These are phyloP conservation scores for Imbricaverruca yamaguchii DNA, from an alignment of 2,888 invertebrate species.

Conservation along the genomic window DNA sequence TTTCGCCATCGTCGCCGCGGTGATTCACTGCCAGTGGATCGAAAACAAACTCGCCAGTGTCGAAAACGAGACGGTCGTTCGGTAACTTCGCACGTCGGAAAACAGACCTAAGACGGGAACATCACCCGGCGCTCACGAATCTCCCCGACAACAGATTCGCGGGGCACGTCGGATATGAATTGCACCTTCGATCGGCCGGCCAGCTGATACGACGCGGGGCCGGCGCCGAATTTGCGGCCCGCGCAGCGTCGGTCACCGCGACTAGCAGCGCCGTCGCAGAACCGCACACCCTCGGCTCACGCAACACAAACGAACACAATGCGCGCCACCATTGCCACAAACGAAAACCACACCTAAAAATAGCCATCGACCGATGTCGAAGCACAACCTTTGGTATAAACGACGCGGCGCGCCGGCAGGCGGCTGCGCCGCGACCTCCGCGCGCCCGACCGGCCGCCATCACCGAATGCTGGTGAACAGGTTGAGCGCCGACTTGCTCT, in stretches of 20 bases:
- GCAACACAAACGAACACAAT: constrained; percentile 23
- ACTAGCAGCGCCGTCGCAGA: constrained; percentile 4
- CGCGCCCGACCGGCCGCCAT: not conserved
- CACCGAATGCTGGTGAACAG: constrained; percentile 56
- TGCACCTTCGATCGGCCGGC: too few species aligned
- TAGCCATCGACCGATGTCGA: not conserved
- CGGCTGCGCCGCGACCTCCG: not conserved
- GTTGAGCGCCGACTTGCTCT: constrained; percentile 86
- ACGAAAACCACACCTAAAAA: not conserved
- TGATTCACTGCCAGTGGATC: not conserved
- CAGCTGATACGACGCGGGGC: too few species aligned
- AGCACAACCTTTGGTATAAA: not conserved
- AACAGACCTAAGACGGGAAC: too few species aligned
- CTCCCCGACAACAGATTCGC: too few species aligned
- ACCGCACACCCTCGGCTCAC: not conserved
- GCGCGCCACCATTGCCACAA: too few species aligned
- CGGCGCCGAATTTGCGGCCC: too few species aligned
- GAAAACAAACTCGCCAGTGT: not conserved
- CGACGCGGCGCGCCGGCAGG: not conserved
- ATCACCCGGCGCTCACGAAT: too few species aligned
- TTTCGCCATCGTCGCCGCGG: too few species aligned
- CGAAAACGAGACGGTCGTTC: not conserved
- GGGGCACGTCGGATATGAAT: too few species aligned
- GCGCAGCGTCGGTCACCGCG: too few species aligned
- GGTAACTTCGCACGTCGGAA: not conserved